Percentiles rank a stretch among this genome's conserved stretches.
Conservation (phyloP, 2,888 invertebrate species). For the Drosophila recens region DNA sequence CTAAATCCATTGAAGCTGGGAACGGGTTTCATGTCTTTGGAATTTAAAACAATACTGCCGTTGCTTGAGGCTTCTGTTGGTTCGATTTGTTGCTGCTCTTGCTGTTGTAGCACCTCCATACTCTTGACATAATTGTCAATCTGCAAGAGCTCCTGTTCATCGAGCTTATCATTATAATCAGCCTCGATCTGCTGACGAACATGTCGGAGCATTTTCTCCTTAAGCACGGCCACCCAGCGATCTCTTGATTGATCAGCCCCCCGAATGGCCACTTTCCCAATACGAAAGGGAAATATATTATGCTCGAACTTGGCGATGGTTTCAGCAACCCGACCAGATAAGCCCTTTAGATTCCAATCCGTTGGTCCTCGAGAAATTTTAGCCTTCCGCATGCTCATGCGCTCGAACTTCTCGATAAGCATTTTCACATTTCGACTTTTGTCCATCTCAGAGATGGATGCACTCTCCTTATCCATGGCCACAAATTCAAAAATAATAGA, state of each 20-base stretch:
- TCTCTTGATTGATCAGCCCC: background rate
- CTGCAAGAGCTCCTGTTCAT: background rate
- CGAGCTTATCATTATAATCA: too few relatives aligned
- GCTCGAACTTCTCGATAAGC: slow-evolving; percentile 31
- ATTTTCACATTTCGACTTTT: slow-evolving; percentile 2
- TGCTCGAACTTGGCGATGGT: slow-evolving; percentile 29
- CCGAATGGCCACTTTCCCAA: background rate
- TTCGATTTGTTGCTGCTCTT: background rate
- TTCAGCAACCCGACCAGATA: slow-evolving; percentile 16
- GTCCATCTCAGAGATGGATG: background rate
- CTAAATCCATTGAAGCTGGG: background rate
- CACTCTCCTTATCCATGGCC: slow-evolving; percentile 10
- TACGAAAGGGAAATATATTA: background rate
- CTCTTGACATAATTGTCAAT: too few relatives aligned
- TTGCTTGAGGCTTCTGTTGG: background rate
- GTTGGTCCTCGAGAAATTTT: too few relatives aligned
- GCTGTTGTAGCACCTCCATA: background rate
- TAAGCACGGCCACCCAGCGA: background rate
- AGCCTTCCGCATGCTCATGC: background rate
- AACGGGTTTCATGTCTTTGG: rapidly evolving
- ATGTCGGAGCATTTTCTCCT: background rate
- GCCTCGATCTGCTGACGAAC: background rate
- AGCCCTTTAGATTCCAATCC: background rate
- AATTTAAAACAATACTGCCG: background rate
- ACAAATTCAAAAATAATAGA: background rate